Base-by-base conservation (phyloP, 2,888 invertebrate genomes). In the Drosophila mimica region DNA sequence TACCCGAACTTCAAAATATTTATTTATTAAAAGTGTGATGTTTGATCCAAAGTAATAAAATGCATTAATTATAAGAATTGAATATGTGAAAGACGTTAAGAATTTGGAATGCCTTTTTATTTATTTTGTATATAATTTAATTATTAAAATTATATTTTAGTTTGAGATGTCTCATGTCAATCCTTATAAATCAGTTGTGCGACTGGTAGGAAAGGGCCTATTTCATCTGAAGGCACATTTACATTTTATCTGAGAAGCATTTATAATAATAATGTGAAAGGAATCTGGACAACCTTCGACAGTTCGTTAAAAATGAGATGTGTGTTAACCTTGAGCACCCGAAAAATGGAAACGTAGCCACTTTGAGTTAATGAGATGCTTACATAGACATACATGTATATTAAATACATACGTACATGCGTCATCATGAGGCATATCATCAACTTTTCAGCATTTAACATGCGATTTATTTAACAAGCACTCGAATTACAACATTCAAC, bases 381-480 rank as follows among this genome's bases (percentile, higher is more conserved):
- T 49, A 74, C 40, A 40, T 28, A 38, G 15, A 33, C 30, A 43
- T 13, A 33, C 28, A 20, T 51, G 30, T 30, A 46, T n/a, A n/a
- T n/a, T n/a, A n/a, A n/a, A n/a, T n/a, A 57, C 57, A 46, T 13
- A 20, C 20, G 20, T 20, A 20, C 6, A 20, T 20, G 20, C 43
- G 43, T 43, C 43, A 43, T 43, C 53, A 54, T 38, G 51, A 52
- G 54, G 65, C 48, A 74, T 66, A 78, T 78, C 79, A 68, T 78
- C 61, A 75, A 74, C 64, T 79, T 79, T 79, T 75, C 61, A 69
- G 63, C 68, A 67, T 66, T 69, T 79, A 75, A 67, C 75, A 68
- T 67, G 63, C 76, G 80, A 79, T 79, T 79, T 79, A 79, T 79
- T 79, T 79, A 79, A 73, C 73, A 68, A 76, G 80, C 79, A 76